Base-by-base conservation (phyloP, 2,888 invertebrate species). In the Chymomyza fuscimana region DNA sequence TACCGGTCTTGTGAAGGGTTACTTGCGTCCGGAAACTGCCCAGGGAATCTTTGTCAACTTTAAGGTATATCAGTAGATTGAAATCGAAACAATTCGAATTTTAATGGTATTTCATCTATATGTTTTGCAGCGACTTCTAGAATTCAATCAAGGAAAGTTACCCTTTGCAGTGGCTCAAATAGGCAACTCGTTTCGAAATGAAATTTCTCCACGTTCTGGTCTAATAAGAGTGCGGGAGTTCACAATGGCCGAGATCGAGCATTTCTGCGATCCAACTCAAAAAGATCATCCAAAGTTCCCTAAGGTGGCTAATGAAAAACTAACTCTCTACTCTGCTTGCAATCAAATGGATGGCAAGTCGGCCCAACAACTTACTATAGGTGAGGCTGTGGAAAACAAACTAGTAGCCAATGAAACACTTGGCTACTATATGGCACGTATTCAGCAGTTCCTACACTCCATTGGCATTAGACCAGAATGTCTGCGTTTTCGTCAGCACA, bases 11-110 rank as follows among this genome's bases (percentile, higher is more conserved):
- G 94, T 98, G 1, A 98, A 98, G 93, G 98, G 95, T 16, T 99
- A 96, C 90, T 93, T 99, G 25, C 94, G 99, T 72, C 99, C 99
- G 25, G 99, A 99, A 93, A 99, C 99, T 15, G 99, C 99, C 0
- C 99, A 99, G 92, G 99, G 99, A 32, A 99, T 99, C 81, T 99
- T 99, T 93, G 99, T 99, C 0, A 99, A 99, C 92, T 99, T 99
- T 91, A 99, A 99, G 40, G 40, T 46, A 46, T 36, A 7, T 36
- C 9, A 3, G 9, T 36, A 36, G 36, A 36, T 6, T 36, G 25
- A 36, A 9, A 9, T 36, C 6, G 9, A 36, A 36, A 9, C 9
- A 36, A 36, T 7, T 7, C 25, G 4, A 36, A 36, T 46, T 10
- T 2, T 46, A 46, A 46, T 46, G 12, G 32, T 7, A 7, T 9